Conservation (phyloP, 2,797 vertebrate genomes). For the Chanos chanos region DNA sequence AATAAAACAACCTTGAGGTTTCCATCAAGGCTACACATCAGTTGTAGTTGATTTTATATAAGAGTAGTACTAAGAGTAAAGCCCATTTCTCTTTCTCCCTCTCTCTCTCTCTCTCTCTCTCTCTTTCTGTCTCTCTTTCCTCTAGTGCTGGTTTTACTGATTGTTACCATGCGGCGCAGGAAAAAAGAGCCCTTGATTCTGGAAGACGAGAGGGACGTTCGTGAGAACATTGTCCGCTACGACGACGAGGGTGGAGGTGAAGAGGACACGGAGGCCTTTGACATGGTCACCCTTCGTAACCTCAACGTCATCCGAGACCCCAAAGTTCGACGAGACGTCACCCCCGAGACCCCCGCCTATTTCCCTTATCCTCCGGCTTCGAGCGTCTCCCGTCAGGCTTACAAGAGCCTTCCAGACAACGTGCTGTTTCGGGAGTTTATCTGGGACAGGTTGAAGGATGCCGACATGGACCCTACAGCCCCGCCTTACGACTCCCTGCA, state of each 20-base stretch:
- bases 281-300: conserved; percentile 92
- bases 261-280: conserved; percentile 95
- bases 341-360: conserved; percentile 86
- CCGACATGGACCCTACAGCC: conserved; percentile 85
- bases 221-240: conserved; percentile 94
- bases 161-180: conserved; percentile 84
- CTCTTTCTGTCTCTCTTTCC: conserved; percentile 36
- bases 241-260: conserved; percentile 96
- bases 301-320: conserved; percentile 85
- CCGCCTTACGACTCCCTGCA: conserved; percentile 94
- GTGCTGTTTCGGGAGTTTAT: conserved; percentile 94
- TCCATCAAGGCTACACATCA: no score
- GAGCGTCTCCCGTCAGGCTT: conserved; percentile 73
- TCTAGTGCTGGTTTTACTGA: conserved; percentile 85
- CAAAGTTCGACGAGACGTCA: conserved; percentile 84
- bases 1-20: no score
- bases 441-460: conserved; percentile 92
- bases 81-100: no score
- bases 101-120: no score
- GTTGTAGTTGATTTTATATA: no score
- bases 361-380: conserved; percentile 77
- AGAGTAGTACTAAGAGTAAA: no score
- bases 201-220: conserved; percentile 89
- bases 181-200: conserved; percentile 91
- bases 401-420: conserved; percentile 87